These are phyloP conservation scores for Gorsachius goisagi DNA, from an alignment of 2,113 vertebrate genomes.

Conservation along the genomic window DNA sequence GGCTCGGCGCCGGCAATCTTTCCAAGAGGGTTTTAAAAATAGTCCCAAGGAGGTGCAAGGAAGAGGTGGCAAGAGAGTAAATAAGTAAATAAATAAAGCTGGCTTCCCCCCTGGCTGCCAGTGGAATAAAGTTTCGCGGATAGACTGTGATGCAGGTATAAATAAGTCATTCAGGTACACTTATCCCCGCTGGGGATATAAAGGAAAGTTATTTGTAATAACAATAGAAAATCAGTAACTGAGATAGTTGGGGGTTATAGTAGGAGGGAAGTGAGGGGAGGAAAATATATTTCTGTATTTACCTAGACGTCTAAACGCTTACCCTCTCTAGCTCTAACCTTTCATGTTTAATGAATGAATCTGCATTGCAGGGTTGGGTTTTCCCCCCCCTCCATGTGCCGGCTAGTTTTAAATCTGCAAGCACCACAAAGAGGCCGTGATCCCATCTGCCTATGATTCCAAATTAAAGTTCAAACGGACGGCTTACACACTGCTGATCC, in stretches of 20 bases:
- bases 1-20: background rate
- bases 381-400: conserved; percentile 44
- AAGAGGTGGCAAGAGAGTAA: background rate
- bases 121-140: background rate
- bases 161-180: background rate
- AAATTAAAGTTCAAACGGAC: conserved; percentile 81
- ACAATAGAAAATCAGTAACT: conserved; percentile 34
- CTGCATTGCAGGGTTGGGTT: conserved; percentile 71
- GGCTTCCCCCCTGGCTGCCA: background rate
- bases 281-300: background rate
- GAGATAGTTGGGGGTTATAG: background rate
- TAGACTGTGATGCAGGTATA: background rate
- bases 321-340: conserved; percentile 50
- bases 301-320: conserved; percentile 41
- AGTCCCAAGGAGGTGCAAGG: background rate
- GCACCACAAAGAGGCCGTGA: conserved; percentile 75
- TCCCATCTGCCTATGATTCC: conserved; percentile 81
- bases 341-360: conserved; percentile 77
- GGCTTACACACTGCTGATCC: conserved; percentile 78
- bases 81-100: background rate
- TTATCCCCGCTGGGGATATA: background rate
- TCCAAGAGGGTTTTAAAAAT: background rate
- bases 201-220: conserved; percentile 10
- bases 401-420: conserved; percentile 78
- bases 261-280: background rate